Evolutionary conservation across 2,797 vertebrate genomes (phyloP).

Genomic region (Octomys mimax): DNA sequence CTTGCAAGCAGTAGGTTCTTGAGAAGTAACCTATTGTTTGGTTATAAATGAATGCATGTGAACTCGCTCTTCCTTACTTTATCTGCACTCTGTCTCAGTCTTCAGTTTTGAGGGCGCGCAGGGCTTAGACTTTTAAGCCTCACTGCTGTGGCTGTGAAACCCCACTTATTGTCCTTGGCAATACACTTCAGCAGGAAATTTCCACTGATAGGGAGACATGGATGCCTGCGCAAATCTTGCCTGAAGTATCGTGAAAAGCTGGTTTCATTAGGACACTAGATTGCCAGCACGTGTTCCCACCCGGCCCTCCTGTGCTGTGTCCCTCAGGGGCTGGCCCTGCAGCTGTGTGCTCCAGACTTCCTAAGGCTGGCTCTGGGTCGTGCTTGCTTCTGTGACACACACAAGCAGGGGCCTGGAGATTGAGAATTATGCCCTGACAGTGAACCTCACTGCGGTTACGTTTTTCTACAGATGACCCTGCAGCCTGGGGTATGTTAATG

Average conservation of each 20-base stretch:
- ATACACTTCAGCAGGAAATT: not conserved
- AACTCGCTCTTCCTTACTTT: not conserved
- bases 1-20: not conserved
- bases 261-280: not conserved
- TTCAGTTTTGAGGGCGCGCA: not conserved
- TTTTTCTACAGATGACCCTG: not conserved
- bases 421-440: not conserved
- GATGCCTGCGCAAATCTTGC: not conserved
- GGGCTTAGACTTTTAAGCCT: constrained; percentile 15
- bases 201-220: not conserved
- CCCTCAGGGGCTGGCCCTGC: not conserved
- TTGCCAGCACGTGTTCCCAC: not conserved
- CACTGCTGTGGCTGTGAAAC: not conserved
- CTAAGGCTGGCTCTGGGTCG: not conserved
- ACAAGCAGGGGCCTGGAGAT: not conserved
- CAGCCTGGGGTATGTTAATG: not conserved
- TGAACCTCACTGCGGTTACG: not conserved
- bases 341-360: not conserved
- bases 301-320: not conserved
- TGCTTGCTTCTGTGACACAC: not conserved
- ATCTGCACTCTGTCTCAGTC: not conserved
- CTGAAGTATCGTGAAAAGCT: not conserved
- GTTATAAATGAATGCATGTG: constrained; percentile 18
- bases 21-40: not conserved
- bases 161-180: not conserved